Base-by-base conservation (phyloP, 2,113 vertebrate species). In the Oenanthe oenanthe region DNA sequence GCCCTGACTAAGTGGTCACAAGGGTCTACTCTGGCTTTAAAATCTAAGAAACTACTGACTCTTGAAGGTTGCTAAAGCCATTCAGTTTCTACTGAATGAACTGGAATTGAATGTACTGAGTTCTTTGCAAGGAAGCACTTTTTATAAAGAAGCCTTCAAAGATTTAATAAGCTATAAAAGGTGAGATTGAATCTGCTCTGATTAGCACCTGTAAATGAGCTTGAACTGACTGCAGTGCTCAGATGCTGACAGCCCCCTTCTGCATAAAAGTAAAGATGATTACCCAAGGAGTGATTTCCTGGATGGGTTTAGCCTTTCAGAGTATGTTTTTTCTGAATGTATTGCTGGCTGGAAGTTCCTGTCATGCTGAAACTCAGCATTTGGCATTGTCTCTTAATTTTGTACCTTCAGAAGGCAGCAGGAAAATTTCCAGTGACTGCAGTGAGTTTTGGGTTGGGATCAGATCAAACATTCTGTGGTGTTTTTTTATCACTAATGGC, bases 171-270 rank as follows among this genome's bases (percentile, higher is more conserved):
- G 32, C 70, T 91, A 13, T 92, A 77, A 92, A 95, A 96, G 58
- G 85, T 88, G 67, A 88, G 56, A 63, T 61, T 94, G 82, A 88
- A 93, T 93, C 75, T 92, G 56, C 50, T 95, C 67, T 88, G 71
- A 94, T 94, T 93, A 93, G 24, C 56, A 95, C 56, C 82, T 85
- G 75, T 88, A 89, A 89, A 95, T 85, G 92, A 92, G 67, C 62
- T 90, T 83, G 68, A 89, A 85, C 75, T 85, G 70, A 73, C 71
- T 93, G 20, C 29, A 73, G 45, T 31, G 78, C 85, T 92, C 62
- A 80, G 67, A 56, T 90, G 53, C 70, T 77, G 73, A 88, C 74
- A 76, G 63, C 50, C 22, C 10, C 19, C 32, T 88, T 83, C 78
- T 88, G 75, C 86, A 70, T 57, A 57, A 51, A 93, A 85, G 53